Base-by-base conservation (phyloP, 2,888 invertebrate species). In the Drosophila algonquin region DNA sequence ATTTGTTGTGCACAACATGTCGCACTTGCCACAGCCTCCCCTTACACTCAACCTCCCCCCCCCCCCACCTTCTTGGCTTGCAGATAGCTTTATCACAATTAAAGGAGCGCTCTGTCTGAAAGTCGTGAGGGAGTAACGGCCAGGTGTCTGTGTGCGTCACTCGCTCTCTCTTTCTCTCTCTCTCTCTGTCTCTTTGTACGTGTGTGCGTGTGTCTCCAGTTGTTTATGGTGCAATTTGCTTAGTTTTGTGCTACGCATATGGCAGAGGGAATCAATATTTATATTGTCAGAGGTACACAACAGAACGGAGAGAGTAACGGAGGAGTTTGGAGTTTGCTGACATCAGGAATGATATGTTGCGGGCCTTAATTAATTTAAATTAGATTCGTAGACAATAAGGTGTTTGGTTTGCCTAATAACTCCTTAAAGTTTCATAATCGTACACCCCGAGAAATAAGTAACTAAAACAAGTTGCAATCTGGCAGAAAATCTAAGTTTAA, bases 81-180 rank as follows among this genome's bases (percentile, higher is more conserved):
- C 14, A 53, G 61, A 65, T 63, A 73, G 70, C 70, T 78, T 73
- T 73, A 80, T 83, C 79, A 78, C 73, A 84, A 78, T 75, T 75
- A 71, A 71, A 73, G 64, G 56, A 63, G n/a, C 40, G 51, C 56
- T 64, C 67, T 32, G 72, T 48, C 65, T 57, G 68, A 48, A 59
- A 73, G 74, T 74, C 68, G 75, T 72, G 65, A 32, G 67, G 71
- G 45, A 52, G 59, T 40, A 51, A 35, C 46, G 67, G 71, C 71
- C 67, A 67, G 67, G 67, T 67, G 67, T 70, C 59, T 45, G 3
- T 40, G 16, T 18, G 18, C 18, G 18, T 18, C 18, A 18, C 18
- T 18, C 18, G 16, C 65, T n/a, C n/a, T 6, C 24, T 24, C 6
- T 24, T 48, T 7, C 14, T 12, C 10, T 32, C 14, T 12, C 10